Evolutionary conservation across 2,113 vertebrate species (phyloP).

Genomic region (Panthera leo): DNA sequence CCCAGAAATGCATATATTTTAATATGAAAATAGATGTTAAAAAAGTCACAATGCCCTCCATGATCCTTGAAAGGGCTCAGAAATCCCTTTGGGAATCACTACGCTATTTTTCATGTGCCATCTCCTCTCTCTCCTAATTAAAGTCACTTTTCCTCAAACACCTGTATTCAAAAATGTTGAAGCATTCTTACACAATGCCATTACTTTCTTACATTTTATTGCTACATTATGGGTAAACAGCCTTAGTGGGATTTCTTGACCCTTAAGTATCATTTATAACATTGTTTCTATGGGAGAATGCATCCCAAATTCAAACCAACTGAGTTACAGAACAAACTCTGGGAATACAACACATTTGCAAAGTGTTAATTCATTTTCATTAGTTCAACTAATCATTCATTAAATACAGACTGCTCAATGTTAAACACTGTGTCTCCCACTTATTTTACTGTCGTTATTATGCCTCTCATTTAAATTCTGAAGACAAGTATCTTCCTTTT

Average conservation of each 20-base stretch:
- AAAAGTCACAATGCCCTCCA: neutral
- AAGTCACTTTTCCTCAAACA: conserved; percentile 9
- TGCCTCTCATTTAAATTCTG: neutral
- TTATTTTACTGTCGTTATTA: neutral
- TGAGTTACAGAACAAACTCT: conserved; percentile 4
- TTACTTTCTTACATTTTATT: conserved; percentile 25
- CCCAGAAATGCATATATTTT: neutral
- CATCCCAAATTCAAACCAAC: neutral
- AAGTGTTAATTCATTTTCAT: neutral
- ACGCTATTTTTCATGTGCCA: neutral
- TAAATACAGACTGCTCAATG: neutral
- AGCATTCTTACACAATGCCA: neutral
- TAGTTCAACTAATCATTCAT: neutral
- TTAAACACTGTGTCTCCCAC: neutral
- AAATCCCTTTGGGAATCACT: neutral
- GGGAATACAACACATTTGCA: neutral
- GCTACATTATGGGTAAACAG: neutral
- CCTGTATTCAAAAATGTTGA: neutral
- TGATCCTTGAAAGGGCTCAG: neutral
- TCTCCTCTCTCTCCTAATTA: conserved; percentile 1
- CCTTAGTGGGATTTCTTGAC: conserved; percentile 24
- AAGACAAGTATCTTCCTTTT: neutral
- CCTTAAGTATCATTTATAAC: neutral
- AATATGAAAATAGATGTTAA: neutral
- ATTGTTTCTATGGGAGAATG: neutral